These are phyloP conservation scores for Catocala sponsa DNA, from an alignment of 2,888 invertebrate genomes.

Conservation along the genomic window DNA sequence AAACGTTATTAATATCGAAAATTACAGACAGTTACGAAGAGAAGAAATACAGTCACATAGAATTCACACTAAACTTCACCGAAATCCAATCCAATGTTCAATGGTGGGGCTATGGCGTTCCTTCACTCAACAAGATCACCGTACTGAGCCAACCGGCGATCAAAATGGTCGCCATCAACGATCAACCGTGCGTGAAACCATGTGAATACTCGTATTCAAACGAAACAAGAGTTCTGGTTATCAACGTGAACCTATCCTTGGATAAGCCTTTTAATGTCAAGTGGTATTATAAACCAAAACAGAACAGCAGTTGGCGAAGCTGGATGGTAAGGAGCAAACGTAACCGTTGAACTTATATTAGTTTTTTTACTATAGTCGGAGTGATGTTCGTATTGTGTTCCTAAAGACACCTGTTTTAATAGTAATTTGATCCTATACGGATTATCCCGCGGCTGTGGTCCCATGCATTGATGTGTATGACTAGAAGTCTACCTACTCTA, in stretches of 20 bases:
- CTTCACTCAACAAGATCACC: constrained; percentile 68
- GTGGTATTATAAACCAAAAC: constrained; percentile 64
- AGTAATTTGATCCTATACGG: not conserved
- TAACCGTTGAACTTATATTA: constrained; percentile 16
- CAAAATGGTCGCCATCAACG: constrained; percentile 66
- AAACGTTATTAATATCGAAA: constrained; percentile 1
- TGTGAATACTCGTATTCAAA: constrained; percentile 64
- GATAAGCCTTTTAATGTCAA: constrained; percentile 73
- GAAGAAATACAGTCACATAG: constrained; percentile 86
- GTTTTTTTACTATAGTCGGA: not conserved
- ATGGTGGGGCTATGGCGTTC: constrained; percentile 85
- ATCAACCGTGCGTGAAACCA: constrained; percentile 60
- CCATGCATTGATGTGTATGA: no score
- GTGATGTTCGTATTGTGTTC: constrained; percentile 5
- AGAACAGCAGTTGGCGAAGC: constrained; percentile 34
- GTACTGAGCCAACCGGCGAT: constrained; percentile 65
- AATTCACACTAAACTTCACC: constrained; percentile 73
- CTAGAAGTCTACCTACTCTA: no score
- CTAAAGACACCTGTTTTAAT: not conserved
- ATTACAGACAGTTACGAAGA: constrained; percentile 88
- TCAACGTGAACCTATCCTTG: constrained; percentile 70
- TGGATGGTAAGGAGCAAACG: constrained; percentile 36
- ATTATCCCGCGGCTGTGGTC: no score
- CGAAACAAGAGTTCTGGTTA: constrained; percentile 60
- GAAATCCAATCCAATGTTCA: constrained; percentile 65